Conservation (phyloP, 2,888 invertebrate genomes). For the Rapana venosa region DNA sequence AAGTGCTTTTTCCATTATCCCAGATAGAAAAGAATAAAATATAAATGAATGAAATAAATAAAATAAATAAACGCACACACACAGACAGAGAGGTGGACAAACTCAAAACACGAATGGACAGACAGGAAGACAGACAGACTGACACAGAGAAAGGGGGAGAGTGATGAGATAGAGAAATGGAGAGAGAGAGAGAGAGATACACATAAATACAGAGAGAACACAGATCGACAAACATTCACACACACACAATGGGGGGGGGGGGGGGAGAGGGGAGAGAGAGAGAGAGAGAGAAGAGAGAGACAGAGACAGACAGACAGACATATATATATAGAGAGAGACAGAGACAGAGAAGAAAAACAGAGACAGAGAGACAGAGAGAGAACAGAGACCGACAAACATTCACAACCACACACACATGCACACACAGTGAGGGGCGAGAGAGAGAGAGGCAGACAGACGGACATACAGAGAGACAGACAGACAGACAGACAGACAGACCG, state of each 20-base stretch:
- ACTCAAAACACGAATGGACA: too few species aligned
- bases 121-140: neutral
- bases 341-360: neutral
- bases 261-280: neutral
- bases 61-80: too few species aligned
- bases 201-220: too few species aligned
- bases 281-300: slow-evolving; percentile 8
- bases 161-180: neutral
- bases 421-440: neutral
- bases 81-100: too few species aligned
- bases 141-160: slow-evolving; percentile 8
- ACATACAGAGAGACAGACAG: neutral
- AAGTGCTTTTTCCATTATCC: too few species aligned
- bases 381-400: too few species aligned
- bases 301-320: slow-evolving; percentile 8
- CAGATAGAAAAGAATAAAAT: too few species aligned
- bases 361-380: too few species aligned
- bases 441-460: neutral
- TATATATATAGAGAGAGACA: slow-evolving; percentile 6
- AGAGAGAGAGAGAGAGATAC: too few species aligned
- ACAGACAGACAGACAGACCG: neutral
- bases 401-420: too few species aligned
- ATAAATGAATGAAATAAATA: too few species aligned
- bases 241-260: neutral
- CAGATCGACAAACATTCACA: too few species aligned